These are phyloP conservation scores for Octodon degus DNA, from an alignment of 2,113 vertebrate genomes.

Conservation along the genomic window DNA sequence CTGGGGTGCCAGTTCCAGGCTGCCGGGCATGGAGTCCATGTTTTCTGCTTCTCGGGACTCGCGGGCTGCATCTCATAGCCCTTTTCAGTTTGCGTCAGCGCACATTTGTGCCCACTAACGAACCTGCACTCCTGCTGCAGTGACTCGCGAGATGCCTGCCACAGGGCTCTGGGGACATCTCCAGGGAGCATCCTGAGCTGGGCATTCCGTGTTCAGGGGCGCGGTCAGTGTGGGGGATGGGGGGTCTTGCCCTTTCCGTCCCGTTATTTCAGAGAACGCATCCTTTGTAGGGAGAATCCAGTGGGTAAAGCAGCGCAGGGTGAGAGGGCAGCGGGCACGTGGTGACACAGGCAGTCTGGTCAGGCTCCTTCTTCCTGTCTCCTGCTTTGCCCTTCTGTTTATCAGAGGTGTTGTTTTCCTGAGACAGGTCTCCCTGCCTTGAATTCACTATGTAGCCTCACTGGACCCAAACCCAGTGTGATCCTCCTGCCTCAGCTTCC, in stretches of 20 bases:
- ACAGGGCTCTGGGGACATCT: not conserved
- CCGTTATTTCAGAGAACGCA: conserved; percentile 4
- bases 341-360: not conserved
- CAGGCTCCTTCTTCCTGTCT: not conserved
- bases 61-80: not conserved
- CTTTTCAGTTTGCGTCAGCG: not conserved
- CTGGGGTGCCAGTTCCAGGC: not conserved
- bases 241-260: not conserved
- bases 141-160: not conserved
- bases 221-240: not conserved
- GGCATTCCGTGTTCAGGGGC: not conserved
- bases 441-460: not conserved
- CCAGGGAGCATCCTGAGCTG: not conserved
- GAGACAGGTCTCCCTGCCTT: not conserved
- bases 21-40: not conserved
- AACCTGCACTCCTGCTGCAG: not conserved
- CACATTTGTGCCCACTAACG: not conserved
- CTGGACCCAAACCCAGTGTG: not conserved
- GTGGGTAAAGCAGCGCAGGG: not conserved
- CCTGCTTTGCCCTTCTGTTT: not conserved
- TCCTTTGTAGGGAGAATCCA: not conserved
- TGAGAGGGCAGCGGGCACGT: not conserved
- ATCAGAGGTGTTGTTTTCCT: not conserved
- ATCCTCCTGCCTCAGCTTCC: not conserved
- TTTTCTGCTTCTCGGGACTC: not conserved